A percentile compares a stretch with the other conserved stretches of the same genome.
Evolutionary conservation across 2,888 invertebrate species (phyloP).

Genomic region (Orthosia cruda): DNA sequence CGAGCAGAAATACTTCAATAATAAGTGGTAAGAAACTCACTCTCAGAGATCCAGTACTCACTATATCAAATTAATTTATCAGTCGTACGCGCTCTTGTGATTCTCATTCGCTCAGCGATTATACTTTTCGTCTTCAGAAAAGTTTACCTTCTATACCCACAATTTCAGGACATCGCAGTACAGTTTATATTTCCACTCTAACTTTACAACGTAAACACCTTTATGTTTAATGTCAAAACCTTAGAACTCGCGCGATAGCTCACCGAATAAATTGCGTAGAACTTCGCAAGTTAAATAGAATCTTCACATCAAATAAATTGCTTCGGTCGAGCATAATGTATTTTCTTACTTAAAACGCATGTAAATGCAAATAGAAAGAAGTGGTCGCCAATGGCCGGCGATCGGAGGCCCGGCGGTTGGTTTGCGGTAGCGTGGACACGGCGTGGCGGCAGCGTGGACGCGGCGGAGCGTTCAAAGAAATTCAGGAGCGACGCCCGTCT

Average conservation of each 20-base stretch:
- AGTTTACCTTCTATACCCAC: constrained; percentile 4
- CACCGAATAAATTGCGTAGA: constrained; percentile 22
- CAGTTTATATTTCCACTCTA: constrained; percentile 11
- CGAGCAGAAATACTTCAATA: too few species aligned
- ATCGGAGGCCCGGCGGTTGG: not conserved
- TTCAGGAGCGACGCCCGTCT: constrained; percentile 12
- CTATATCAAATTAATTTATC: too few species aligned
- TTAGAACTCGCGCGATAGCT: constrained; percentile 10
- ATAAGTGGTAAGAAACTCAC: too few species aligned
- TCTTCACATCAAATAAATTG: constrained; percentile 45
- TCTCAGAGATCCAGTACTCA: too few species aligned
- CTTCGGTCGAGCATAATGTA: constrained; percentile 39
- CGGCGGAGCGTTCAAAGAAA: too few species aligned
- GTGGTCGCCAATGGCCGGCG: not conserved
- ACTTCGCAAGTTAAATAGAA: constrained; percentile 26
- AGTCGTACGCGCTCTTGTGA: not conserved
- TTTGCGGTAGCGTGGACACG: not conserved
- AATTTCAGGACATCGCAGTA: too few species aligned
- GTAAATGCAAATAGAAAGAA: constrained; percentile 56
- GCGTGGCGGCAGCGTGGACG: constrained; percentile 11
- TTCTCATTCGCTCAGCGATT: too few species aligned
- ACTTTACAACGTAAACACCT: constrained; percentile 33
- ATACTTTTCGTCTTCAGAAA: not conserved
- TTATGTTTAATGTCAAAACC: constrained; percentile 26
- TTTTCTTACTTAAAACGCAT: constrained; percentile 43